Base-by-base conservation (phyloP, 2,888 invertebrate species). In the Drosophila engyochracea region DNA sequence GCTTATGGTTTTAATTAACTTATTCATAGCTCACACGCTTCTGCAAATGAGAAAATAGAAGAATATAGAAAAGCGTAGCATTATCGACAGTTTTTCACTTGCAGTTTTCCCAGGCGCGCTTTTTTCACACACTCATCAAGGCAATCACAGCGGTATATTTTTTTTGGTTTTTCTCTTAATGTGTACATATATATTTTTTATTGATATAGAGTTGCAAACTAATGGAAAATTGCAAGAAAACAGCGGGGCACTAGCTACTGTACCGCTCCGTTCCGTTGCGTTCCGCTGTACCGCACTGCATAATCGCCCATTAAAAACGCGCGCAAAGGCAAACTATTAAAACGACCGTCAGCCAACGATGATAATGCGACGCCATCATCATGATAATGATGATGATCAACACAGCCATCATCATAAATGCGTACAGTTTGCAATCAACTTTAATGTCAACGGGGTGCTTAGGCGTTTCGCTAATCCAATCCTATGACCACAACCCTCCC, bases 371-470 rank as follows among this genome's bases (percentile, higher is more conserved):
- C 78, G 71, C 74, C 85, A 67, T 71, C 59, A 54, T 70, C 53
- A 51, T 49, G 39, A 65, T 59, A 14, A 39, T 66, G 62, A 67
- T 73, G 57, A 67, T 73, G 62, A 67, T 65, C 53, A 69, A 54
- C 62, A 52, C 49, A 16, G 55, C 52, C 69, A 73, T 68, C 70
- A 69, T 71, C 79, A 81, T 82, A 86, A 89, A 89, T 81, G 89
- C 89, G 85, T 89, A 85, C 86, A 89, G 89, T 86, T 85, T 84
- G 85, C 89, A 89, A 85, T 85, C 85, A 85, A 84, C 84, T 86
- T 85, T 82, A 88, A 88, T 85, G 84, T 81, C 81, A 79, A 81
- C 76, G 79, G 81, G 81, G 81, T 79, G 79, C 81, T 81, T 80
- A 74, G 68, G 41, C 66, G 54, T 53, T 67, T 69, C 69, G 68